Percentiles rank a stretch among this genome's conserved stretches.
Conservation (phyloP, 2,888 invertebrate species). For the Thereva nobilitata region DNA sequence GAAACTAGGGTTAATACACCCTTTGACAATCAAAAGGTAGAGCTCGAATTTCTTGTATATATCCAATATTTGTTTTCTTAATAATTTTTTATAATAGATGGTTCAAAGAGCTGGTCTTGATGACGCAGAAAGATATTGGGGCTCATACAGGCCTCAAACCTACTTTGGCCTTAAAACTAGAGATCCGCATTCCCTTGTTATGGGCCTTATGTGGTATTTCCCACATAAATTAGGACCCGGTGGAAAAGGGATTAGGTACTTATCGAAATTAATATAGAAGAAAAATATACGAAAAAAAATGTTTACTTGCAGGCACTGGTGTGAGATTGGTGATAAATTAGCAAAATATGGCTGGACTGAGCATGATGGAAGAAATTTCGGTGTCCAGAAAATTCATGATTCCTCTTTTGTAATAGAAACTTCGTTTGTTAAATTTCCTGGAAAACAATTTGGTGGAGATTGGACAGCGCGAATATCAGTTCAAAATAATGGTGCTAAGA, state of each 20-base stretch:
- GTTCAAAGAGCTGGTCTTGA: conserved; percentile 71
- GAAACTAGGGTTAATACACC: conserved; percentile 89
- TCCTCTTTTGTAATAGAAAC: conserved; percentile 76
- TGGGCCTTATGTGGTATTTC: conserved; percentile 97
- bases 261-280: conserved; percentile 28
- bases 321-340: conserved; percentile 83
- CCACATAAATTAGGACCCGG: conserved; percentile 68
- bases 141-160: conserved; percentile 83
- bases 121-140: conserved; percentile 87
- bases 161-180: conserved; percentile 92
- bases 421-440: conserved; percentile 83
- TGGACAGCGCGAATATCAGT: conserved; percentile 87
- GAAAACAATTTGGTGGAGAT: conserved; percentile 84
- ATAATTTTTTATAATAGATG: conserved; percentile 60
- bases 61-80: background rate
- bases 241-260: conserved; percentile 74
- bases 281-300: background rate
- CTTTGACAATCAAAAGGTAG: conserved; percentile 74
- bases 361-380: conserved; percentile 92
- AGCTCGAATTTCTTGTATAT: background rate
- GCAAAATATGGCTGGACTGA: conserved; percentile 86
- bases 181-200: conserved; percentile 83
- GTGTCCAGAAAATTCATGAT: conserved; percentile 87
- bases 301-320: conserved; percentile 76
- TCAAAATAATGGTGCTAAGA: conserved; percentile 49